Evolutionary conservation across 2,113 vertebrate genomes (phyloP).

Genomic region (Pipa parva): DNA sequence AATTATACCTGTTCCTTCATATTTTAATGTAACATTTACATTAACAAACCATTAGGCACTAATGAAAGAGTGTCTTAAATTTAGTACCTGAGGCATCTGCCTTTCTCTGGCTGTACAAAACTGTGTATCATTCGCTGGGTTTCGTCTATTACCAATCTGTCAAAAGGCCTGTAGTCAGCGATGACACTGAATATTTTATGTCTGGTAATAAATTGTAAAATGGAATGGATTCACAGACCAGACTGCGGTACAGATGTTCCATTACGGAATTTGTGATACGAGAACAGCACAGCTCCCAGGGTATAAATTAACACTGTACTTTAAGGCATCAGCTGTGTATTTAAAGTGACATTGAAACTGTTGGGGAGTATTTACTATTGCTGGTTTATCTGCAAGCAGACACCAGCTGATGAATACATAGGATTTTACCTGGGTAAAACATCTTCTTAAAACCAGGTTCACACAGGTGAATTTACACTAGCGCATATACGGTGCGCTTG

Average conservation of each 20-base stretch:
- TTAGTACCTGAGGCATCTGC: not conserved
- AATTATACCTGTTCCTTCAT: too few relatives aligned
- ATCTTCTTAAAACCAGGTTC: too few relatives aligned
- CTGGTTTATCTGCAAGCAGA: not conserved
- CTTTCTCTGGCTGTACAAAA: not conserved
- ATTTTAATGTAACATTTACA: too few relatives aligned
- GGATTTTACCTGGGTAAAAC: too few relatives aligned
- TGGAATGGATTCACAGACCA: not conserved
- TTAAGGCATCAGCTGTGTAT: not conserved
- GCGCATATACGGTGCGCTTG: too few relatives aligned
- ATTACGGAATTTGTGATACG: constrained; percentile 1
- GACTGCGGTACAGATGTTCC: constrained; percentile 21
- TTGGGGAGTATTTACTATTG: not conserved
- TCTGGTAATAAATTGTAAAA: constrained; percentile 11
- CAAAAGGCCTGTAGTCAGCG: not conserved
- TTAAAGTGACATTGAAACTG: constrained; percentile 11
- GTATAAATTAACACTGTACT: not conserved
- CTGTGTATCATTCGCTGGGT: not conserved
- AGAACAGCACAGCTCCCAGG: constrained; percentile 3
- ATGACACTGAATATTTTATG: not conserved
- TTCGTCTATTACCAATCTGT: constrained; percentile 5
- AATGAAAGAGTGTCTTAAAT: too few relatives aligned
- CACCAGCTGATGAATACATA: too few relatives aligned
- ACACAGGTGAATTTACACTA: too few relatives aligned
- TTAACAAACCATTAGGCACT: too few relatives aligned